Evolutionary conservation across 2,888 invertebrate genomes (phyloP), one percentile per base, ranked within the genome.

Genomic region (Melieria crassipennis): DNA sequence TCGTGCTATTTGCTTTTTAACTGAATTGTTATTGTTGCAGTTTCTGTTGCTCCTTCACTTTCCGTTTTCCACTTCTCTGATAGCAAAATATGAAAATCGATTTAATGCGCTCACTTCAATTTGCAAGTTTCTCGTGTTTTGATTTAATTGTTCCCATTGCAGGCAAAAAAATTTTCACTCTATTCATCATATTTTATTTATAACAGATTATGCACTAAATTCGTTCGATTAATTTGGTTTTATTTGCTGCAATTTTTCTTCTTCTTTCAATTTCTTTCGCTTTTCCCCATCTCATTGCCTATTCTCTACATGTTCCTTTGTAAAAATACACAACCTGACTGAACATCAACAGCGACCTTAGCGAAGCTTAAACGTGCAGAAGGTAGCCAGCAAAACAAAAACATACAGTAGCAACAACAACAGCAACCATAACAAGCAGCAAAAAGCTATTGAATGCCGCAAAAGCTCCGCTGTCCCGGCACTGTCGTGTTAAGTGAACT

Each of bases 281-380:
- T 30, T 30, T 30, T 30, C 30, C 30, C 30, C 30, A 30, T 30
- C 30, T 30, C 30, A 30, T 30, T 30, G 30, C 9, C 60, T 61
- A 46, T 57, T 67, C 52, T 13, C 66, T 62, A 66, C 71, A 63
- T 75, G 73, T 72, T 70, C 74, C 69, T 55, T 61, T 73, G 65
- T 71, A 72, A 71, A 75, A 65, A 70, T 73, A 66, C 74, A 71
- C 73, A 69, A 77, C 70, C 62, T 71, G 72, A 78, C 76, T 78
- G 74, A 77, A 65, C 56, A 16, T 47, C 52, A 50, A 70, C 60
- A 55, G 56, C 50, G 5, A 63, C 57, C 48, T 58, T 42, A 56
- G 57, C 57, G 55, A 64, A 69, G 65, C 72, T 75, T 65, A 63
- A 30, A 56, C 56, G 62, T 47, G 62, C 42, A 63, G 69, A 7